Conservation (phyloP, 2,797 vertebrate genomes). For the Mormyrus proboscirostris region DNA sequence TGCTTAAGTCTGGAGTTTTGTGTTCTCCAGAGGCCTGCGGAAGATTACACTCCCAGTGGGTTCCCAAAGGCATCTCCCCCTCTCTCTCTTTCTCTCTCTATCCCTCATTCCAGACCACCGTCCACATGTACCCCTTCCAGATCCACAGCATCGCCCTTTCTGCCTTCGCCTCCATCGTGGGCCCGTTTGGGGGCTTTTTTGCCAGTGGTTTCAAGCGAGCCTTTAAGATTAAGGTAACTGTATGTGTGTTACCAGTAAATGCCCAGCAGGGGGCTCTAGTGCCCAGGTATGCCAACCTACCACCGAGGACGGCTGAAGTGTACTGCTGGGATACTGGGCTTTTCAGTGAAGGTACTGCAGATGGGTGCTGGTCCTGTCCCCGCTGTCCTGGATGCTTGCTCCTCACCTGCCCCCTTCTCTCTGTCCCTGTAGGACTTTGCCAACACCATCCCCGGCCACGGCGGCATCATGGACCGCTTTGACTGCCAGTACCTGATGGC, state of each 20-base stretch:
- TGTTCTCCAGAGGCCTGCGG: background rate
- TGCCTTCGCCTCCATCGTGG: constrained; percentile 87
- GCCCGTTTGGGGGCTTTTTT: constrained; percentile 95
- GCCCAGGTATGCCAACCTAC: background rate
- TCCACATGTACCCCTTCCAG: constrained; percentile 93
- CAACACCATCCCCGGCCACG: constrained; percentile 93
- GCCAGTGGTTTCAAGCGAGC: constrained; percentile 97
- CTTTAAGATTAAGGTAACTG: constrained; percentile 91
- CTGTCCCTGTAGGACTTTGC: constrained; percentile 80
- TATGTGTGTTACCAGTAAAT: background rate
- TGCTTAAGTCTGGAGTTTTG: background rate
- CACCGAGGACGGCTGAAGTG: background rate
- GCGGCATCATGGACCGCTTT: constrained; percentile 97
- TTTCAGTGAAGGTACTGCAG: background rate
- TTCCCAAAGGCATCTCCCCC: background rate
- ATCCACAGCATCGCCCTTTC: constrained; percentile 97
- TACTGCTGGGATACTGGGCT: background rate
- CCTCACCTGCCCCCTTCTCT: background rate
- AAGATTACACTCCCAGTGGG: background rate
- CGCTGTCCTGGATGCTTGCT: background rate
- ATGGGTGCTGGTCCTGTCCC: background rate
- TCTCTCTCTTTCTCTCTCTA: background rate
- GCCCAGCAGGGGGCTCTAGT: background rate
- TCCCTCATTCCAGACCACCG: constrained; percentile 68
- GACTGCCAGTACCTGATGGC: constrained; percentile 99